Evolutionary conservation across 2,113 vertebrate genomes (phyloP), one percentile per base, ranked within the genome.

Genomic region (Chauna torquata): DNA sequence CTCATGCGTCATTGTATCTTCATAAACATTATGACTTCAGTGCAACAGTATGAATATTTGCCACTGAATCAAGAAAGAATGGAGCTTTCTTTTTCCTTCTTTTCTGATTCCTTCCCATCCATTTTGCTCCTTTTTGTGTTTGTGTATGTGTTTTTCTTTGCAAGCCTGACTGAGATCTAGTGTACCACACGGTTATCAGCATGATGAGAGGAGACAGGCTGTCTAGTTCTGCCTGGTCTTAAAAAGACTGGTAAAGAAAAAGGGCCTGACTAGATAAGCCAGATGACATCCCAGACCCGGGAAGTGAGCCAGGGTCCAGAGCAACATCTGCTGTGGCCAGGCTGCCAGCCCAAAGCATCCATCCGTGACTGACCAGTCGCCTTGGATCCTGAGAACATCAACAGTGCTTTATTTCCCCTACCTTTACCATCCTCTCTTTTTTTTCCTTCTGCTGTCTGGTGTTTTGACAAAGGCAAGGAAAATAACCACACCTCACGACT

Each of bases 271-370:
- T 32, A 52, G 71, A 82, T 82, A 76, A 96, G 50, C 62, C 62
- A 94, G 78, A 94, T 86, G 85, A 96, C 96, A 96, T 61, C 78
- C 14, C 62, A 90, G 87, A 82, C 84, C 90, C 86, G 92, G 88
- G 92, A 96, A 88, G 30, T 25, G 45, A 96, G 90, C 92, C 92
- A 94, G 66, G 42, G 93, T 96, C 66, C 94, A 88, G n/a, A 90
- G 82, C 66, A 95, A 87, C 94, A 95, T 85, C 96, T 97, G 90
- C 71, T 86, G 64, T 70, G 79, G 27, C 71, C 75, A 90, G 58
- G 30, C 68, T 97, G 92, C 91, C 92, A 96, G 70, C 57, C 84
- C 58, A 80, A 62, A 85, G 82, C 95, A 94, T 90, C 66, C 92
- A 76, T 88, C 84, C 45, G 0, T 94, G 87, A 94, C 95, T 83